phyloP scores from a whole-genome alignment of 2,113 vertebrate species.

The Anhinga rufa region DNA sequence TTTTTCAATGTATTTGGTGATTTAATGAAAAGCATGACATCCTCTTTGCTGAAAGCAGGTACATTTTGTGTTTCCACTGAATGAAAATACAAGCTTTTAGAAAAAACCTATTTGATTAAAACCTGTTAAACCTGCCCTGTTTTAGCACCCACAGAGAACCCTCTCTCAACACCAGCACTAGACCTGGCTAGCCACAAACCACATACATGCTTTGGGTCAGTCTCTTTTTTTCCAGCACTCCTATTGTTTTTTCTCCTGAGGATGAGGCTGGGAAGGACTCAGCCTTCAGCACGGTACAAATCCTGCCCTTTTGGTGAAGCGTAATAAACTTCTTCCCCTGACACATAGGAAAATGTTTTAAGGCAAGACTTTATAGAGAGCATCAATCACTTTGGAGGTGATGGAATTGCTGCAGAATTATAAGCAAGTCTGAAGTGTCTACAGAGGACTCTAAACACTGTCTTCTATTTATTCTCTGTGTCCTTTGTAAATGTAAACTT shows the following conservation, averaged over 20 bases:
- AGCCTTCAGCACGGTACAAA: not conserved
- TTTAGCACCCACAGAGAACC: not conserved
- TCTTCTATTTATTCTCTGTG: constrained; percentile 67
- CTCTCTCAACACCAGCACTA: not conserved
- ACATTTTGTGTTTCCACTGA: not conserved
- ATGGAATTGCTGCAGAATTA: constrained; percentile 64
- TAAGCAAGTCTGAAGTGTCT: constrained; percentile 71
- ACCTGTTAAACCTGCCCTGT: not conserved
- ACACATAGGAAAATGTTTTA: constrained; percentile 61
- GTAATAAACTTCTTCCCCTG: constrained; percentile 45
- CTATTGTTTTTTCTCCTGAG: not conserved
- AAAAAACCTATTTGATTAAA: not conserved
- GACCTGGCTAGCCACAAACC: not conserved
- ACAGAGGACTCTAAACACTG: constrained; percentile 70
- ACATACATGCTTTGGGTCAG: not conserved
- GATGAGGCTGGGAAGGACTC: constrained; percentile 6
- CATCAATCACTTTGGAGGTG: constrained; percentile 62
- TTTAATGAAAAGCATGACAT: not conserved
- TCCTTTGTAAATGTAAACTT: constrained; percentile 70
- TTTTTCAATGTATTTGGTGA: not conserved
- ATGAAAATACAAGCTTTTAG: not conserved
- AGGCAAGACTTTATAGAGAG: constrained; percentile 59
- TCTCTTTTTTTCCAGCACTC: not conserved
- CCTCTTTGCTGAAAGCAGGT: not conserved
- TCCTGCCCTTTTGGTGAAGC: constrained; percentile 26